Evolutionary conservation across 2,113 vertebrate genomes (phyloP).

Genomic region (Oriolus oriolus): DNA sequence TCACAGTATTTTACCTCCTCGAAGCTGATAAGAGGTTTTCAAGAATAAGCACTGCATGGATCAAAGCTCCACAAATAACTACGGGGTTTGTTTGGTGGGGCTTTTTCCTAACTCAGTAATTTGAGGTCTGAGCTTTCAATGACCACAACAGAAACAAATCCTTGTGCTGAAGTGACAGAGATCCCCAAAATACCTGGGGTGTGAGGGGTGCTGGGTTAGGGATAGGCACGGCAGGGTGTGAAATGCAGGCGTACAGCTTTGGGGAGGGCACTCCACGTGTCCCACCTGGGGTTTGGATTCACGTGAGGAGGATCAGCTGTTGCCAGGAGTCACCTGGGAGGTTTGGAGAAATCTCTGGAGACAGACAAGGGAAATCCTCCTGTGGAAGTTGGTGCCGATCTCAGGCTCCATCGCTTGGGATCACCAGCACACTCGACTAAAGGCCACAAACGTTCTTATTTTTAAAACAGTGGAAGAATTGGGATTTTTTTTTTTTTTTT

Average conservation of each 20-base stretch:
- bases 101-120: background rate
- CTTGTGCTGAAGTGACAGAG: background rate
- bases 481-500: too few relatives aligned
- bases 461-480: background rate
- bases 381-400: background rate
- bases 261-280: accelerated
- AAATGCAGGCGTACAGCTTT: accelerated
- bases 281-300: background rate
- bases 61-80: background rate
- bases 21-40: slow-evolving; percentile 1
- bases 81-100: background rate
- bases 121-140: background rate
- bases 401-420: background rate
- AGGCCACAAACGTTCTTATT: background rate
- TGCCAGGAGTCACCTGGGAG: background rate
- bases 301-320: background rate
- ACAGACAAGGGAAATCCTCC: background rate
- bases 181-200: background rate
- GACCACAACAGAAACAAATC: background rate
- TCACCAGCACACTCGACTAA: background rate
- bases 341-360: background rate
- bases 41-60: background rate
- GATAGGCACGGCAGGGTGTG: accelerated
- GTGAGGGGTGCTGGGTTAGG: background rate
- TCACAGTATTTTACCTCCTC: slow-evolving; percentile 11